Conservation (phyloP, 2,888 invertebrate genomes). For the Parnassius orleans region DNA sequence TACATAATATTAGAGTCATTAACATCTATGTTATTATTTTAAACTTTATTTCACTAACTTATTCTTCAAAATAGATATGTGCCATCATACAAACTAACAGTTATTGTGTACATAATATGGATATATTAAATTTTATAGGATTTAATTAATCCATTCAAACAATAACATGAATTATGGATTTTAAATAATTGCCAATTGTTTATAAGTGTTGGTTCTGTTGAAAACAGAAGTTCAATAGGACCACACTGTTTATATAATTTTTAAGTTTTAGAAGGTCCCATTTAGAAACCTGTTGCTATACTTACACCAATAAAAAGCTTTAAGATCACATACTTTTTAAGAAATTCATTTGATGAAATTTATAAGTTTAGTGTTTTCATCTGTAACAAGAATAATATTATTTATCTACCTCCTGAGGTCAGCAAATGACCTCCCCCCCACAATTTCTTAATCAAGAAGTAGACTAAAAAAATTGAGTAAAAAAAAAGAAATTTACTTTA, state of each 20-base stretch:
- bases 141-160: neutral
- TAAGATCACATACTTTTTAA: slow-evolving; percentile 27
- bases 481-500: too few species aligned
- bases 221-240: neutral
- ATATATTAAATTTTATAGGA: slow-evolving; percentile 33
- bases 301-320: slow-evolving; percentile 35
- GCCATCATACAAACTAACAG: slow-evolving; percentile 55
- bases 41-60: slow-evolving; percentile 53
- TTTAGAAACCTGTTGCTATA: slow-evolving; percentile 18
- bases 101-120: slow-evolving; percentile 33
- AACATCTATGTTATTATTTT: slow-evolving; percentile 36
- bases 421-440: slow-evolving; percentile 3
- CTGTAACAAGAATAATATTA: slow-evolving; percentile 22
- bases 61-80: slow-evolving; percentile 63
- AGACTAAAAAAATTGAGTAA: too few species aligned
- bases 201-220: slow-evolving; percentile 1
- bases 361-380: slow-evolving; percentile 25
- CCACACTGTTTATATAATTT: neutral
- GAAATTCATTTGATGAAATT: slow-evolving; percentile 22
- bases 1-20: slow-evolving; percentile 46
- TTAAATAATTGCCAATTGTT: slow-evolving; percentile 6
- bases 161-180: slow-evolving; percentile 2
- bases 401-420: slow-evolving; percentile 36
- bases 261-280: neutral
- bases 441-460: too few species aligned